These are phyloP conservation scores for Marasmarcha lunaedactyla DNA, from an alignment of 2,888 invertebrate genomes.

Conservation along the genomic window DNA sequence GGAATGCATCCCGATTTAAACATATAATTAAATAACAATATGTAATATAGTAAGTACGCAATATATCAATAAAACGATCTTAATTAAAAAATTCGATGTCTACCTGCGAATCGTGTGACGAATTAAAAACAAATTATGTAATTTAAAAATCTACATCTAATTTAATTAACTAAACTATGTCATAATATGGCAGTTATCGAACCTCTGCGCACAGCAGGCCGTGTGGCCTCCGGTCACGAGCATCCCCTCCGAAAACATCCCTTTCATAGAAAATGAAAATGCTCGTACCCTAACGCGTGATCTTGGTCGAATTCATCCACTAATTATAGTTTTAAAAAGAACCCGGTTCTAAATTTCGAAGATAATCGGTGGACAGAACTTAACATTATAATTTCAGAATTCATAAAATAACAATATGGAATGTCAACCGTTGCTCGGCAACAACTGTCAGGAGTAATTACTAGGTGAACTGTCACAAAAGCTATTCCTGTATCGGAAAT, in stretches of 20 bases:
- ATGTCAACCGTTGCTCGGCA: neutral
- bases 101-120: conserved; percentile 53
- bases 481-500: neutral
- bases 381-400: conserved; percentile 15
- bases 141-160: conserved; percentile 54
- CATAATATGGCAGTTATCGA: conserved; percentile 70
- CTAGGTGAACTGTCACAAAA: neutral
- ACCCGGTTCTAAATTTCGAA: conserved; percentile 56
- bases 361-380: conserved; percentile 57
- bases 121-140: conserved; percentile 34
- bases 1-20: conserved; percentile 7
- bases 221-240: conserved; percentile 25
- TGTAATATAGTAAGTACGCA: conserved; percentile 15
- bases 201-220: conserved; percentile 51
- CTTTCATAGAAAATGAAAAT: neutral
- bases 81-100: conserved; percentile 53
- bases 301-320: neutral
- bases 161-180: conserved; percentile 62
- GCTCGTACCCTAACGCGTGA: neutral
- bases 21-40: conserved; percentile 28
- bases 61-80: conserved; percentile 36
- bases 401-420: neutral
- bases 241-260: too few relatives aligned
- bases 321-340: conserved; percentile 25
- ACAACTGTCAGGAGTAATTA: neutral